phyloP scores from a whole-genome alignment of 2,797 vertebrate species.

The Liparis tanakae region DNA sequence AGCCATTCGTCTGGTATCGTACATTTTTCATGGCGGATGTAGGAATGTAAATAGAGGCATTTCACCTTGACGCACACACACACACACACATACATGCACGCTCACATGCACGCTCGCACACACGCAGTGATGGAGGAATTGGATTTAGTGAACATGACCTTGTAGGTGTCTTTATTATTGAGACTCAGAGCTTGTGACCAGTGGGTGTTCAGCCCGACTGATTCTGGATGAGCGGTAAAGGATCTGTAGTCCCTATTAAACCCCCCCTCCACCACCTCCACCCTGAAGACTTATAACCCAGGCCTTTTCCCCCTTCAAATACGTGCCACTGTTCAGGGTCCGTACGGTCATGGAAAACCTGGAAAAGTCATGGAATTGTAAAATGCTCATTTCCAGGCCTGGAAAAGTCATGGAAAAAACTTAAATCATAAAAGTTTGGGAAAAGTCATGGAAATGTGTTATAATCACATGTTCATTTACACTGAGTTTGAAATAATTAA shows the following conservation, averaged over 20 bases:
- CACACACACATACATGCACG: background rate
- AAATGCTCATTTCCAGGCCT: no score
- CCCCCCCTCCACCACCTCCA: background rate
- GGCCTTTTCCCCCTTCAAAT: background rate
- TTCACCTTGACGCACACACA: slow-evolving; percentile 63
- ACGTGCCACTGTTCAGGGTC: background rate
- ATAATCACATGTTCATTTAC: no score
- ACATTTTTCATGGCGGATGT: slow-evolving; percentile 44
- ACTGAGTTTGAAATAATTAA: no score
- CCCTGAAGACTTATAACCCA: background rate
- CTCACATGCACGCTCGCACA: slow-evolving; percentile 1
- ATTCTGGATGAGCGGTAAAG: slow-evolving; percentile 33
- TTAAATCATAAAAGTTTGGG: no score
- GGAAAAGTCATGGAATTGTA: no score
- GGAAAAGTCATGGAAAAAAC: no score
- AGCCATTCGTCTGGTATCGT: slow-evolving; percentile 35
- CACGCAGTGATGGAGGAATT: slow-evolving; percentile 33
- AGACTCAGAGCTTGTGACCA: slow-evolving; percentile 29
- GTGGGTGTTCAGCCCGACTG: slow-evolving; percentile 25
- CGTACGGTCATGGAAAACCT: no score
- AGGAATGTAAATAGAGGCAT: slow-evolving; percentile 58
- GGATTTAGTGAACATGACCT: slow-evolving; percentile 61
- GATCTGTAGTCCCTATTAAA: slow-evolving; percentile 16
- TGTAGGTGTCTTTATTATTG: slow-evolving; percentile 59
- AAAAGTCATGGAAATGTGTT: no score